Evolutionary conservation across 1,140 invertebrate species (phyloP).

Genomic region (Samia ricini): DNA sequence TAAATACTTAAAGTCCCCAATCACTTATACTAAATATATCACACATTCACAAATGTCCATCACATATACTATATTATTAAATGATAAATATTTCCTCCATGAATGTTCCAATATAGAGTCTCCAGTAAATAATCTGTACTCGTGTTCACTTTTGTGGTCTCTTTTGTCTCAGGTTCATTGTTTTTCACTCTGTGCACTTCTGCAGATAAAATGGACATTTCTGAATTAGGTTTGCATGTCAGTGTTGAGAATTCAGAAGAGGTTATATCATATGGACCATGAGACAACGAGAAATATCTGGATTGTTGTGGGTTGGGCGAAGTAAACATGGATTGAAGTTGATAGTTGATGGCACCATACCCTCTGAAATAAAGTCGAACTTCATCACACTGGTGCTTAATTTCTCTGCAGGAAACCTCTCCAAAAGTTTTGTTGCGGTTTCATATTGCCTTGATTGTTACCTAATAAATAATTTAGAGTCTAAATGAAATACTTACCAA

Average conservation of each 20-base stretch:
- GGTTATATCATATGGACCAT: constrained; percentile 79
- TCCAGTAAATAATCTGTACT: constrained; percentile 65
- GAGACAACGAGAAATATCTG: constrained; percentile 78
- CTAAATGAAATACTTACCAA: neutral
- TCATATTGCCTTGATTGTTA: constrained; percentile 28
- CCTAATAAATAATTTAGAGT: neutral
- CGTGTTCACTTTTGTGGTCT: constrained; percentile 50
- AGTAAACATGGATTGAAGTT: constrained; percentile 67
- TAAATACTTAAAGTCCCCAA: constrained; percentile 42
- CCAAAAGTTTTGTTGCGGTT: constrained; percentile 62
- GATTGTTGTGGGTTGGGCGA: constrained; percentile 78
- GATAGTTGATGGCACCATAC: constrained; percentile 64
- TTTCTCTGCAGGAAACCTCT: constrained; percentile 45
- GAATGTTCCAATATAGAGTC: constrained; percentile 72
- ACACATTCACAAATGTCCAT: constrained; percentile 30
- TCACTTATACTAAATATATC: constrained; percentile 39
- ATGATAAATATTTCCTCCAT: constrained; percentile 75
- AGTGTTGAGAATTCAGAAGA: constrained; percentile 39
- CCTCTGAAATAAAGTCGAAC: constrained; percentile 77
- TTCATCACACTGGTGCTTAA: constrained; percentile 61
- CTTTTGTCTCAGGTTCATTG: constrained; percentile 68
- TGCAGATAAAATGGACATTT: constrained; percentile 71
- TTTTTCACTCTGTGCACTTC: constrained; percentile 71
- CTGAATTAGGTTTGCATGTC: constrained; percentile 49
- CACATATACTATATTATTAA: constrained; percentile 55